Base-by-base conservation (phyloP, 2,113 vertebrate species). In the Himantopus leucocephalus region DNA sequence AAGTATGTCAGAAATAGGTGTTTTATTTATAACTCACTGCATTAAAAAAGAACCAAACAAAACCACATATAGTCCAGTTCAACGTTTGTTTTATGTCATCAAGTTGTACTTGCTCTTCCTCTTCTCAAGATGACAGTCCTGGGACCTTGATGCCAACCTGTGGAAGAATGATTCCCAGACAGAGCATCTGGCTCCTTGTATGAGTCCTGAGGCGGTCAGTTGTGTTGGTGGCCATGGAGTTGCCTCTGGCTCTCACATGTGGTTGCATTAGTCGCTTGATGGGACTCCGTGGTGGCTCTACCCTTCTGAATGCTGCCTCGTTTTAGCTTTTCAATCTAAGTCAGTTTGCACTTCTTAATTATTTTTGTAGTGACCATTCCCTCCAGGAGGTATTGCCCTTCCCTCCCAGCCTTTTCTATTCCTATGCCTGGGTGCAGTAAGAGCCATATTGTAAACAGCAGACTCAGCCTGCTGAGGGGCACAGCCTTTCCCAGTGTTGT, bases 151-250 rank as follows among this genome's bases (percentile, higher is more conserved):
- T 89, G 97, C 95, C 32, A 27, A 75, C 75, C 94, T 78, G 29
- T 50, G 73, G 95, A 97, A 96, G 79, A 87, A 41, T 48, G 64
- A 72, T 97, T 97, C 88, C 95, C 91, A 96, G 95, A 95, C 86
- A 76, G 81, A 96, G 92, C 95, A 97, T 97, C 97, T 98, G 97
- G 94, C 90, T 98, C 95, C 83, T 66, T 62, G 70, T 29, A 24
- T 47, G 90, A 95, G 77, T 96, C 97, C 97, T 96, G 94, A 92
- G 96, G 93, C 97, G 1, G 56, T 90, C 4, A 5, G 66, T 92
- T 58, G 92, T 63, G 68, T 56, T 70, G 74, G 78, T 88, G 88
- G 39, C 94, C 76, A 48, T 82, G 79, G 73, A 96, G 78, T 78
- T 90, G 88, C 93, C 96, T 97, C 62, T 88, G 62, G 92, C 92